Evolutionary conservation across 1,140 invertebrate genomes (phyloP), one percentile per base, ranked within the genome.

Genomic region (Diprion similis): DNA sequence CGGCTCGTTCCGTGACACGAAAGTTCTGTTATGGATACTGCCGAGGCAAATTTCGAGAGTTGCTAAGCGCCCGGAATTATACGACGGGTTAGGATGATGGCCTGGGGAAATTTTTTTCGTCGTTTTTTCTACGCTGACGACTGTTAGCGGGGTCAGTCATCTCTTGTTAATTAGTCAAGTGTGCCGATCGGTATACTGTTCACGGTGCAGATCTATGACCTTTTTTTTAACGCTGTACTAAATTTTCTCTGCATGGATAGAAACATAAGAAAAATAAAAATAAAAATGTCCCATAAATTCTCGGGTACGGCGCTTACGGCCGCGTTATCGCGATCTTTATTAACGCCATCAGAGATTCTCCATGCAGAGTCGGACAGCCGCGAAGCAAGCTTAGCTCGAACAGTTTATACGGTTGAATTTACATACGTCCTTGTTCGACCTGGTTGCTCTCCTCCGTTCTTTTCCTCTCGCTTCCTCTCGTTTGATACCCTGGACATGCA

Each of bases 301-400:
- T 59, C n/a, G 6, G 11, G n/a, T 59, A 59, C 51, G 51, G 51
- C n/a, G 51, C n/a, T 59, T 59, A 59, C 11, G 24, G 24, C 11
- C 51, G 11, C 51, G 51, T 59, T 59, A 59, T 59, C 51, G 51
- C 51, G 51, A 59, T 59, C 51, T 59, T 59, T 59, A 59, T 59
- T 59, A 17, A 59, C 51, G 51, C 51, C 51, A 59, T 59, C 51
- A 59, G n/a, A 59, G 51, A 59, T 59, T 59, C 51, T 59, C 51
- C 51, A 0, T 17, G 24, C 24, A 37, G 51, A 59, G 51, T 59
- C 51, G 51, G 51, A 59, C 51, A 59, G 51, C 51, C n/a, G 24
- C 24, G 24, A 3, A 37, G 24, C 24, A 37, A 37, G 24, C 24
- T 37, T 59, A 17, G 51, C n/a, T 17, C 51, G 51, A 59, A 17